Conservation (phyloP, 2,888 invertebrate genomes). For the Plagodis pulveraria region DNA sequence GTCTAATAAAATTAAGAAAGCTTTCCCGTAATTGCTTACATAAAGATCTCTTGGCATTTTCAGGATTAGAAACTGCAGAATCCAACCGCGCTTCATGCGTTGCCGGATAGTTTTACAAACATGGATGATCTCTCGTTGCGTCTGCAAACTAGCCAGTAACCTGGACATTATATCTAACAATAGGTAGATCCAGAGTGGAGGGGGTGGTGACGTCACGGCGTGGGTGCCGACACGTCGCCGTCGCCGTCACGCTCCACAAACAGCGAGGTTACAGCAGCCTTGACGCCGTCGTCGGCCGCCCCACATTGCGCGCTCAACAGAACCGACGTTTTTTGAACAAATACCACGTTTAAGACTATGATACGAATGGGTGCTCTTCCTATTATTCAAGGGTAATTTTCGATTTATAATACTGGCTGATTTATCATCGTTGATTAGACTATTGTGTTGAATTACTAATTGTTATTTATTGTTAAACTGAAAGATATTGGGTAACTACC, state of each 20-base stretch:
- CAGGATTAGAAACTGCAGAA: too few relatives aligned
- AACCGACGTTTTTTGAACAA: conserved; percentile 61
- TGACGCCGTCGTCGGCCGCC: conserved; percentile 71
- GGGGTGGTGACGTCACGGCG: conserved; percentile 70
- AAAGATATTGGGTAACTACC: too few relatives aligned
- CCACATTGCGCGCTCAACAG: conserved; percentile 80
- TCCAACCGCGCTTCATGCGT: too few relatives aligned
- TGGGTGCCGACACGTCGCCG: conserved; percentile 83
- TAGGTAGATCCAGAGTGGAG: conserved; percentile 13
- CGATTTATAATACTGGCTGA: too few relatives aligned
- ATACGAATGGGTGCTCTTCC: conserved; percentile 38
- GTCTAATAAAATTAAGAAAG: too few relatives aligned
- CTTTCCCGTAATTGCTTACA: too few relatives aligned
- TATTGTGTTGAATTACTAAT: too few relatives aligned
- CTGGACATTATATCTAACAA: conserved; percentile 8
- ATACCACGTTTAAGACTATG: conserved; percentile 53
- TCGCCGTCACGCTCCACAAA: conserved; percentile 84
- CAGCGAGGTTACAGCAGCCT: conserved; percentile 81
- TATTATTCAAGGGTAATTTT: conserved; percentile 20
- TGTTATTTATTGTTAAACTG: too few relatives aligned
- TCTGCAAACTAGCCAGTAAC: conserved; percentile 5
- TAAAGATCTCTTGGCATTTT: too few relatives aligned
- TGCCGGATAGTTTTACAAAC: not conserved
- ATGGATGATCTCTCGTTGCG: not conserved
- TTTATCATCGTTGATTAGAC: too few relatives aligned